phyloP scores from a whole-genome alignment of 2,113 vertebrate genomes.

The Synodontis membranacea region DNA sequence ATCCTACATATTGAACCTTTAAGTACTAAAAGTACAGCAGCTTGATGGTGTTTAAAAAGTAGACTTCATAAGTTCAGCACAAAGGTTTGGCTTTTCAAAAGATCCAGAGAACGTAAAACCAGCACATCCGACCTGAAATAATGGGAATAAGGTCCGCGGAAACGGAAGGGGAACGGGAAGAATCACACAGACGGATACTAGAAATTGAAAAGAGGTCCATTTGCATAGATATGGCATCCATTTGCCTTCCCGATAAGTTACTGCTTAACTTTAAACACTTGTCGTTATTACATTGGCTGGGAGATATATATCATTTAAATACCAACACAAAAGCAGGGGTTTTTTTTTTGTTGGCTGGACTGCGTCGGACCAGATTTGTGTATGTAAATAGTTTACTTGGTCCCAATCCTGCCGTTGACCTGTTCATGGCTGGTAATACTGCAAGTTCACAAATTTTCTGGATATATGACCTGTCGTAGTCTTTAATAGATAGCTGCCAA shows the following conservation, averaged over 20 bases:
- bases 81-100: not conserved
- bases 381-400: constrained; percentile 13
- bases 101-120: not conserved
- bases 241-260: not conserved
- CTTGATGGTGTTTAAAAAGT: not conserved
- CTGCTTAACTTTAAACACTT: not conserved
- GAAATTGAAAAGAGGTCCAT: not conserved
- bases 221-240: not conserved
- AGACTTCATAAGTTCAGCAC: not conserved
- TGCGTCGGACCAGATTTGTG: not conserved
- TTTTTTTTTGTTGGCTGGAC: not conserved
- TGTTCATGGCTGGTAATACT: not conserved
- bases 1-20: too few species aligned
- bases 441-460: not conserved
- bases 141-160: not conserved
- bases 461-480: not conserved
- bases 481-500: not conserved
- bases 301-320: not conserved
- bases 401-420: not conserved
- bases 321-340: not conserved
- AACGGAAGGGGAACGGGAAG: not conserved
- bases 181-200: not conserved
- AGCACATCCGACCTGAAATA: not conserved
- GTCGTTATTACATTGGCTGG: not conserved
- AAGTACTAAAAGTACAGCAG: too few species aligned